Evolutionary conservation across 1,140 invertebrate genomes (phyloP).

Genomic region (Lepeophtheirus salmonis): DNA sequence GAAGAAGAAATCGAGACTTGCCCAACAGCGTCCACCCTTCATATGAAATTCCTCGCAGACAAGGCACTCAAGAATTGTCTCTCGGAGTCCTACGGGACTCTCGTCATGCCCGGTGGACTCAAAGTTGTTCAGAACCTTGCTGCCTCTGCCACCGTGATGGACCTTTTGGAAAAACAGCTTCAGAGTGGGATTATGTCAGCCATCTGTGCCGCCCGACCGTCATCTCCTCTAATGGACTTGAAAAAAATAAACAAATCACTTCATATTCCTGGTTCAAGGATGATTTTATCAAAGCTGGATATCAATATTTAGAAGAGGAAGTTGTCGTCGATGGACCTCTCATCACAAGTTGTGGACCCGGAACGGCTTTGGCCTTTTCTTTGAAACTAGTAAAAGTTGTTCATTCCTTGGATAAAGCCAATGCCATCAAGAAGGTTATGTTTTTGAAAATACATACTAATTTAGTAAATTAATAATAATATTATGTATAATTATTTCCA

Average conservation of each 20-base stretch:
- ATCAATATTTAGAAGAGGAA: constrained; percentile 42
- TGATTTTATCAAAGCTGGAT: constrained; percentile 40
- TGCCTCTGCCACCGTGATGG: constrained; percentile 9
- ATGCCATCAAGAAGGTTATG: constrained; percentile 50
- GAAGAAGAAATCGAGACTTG: too few species aligned
- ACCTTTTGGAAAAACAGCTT: constrained; percentile 33
- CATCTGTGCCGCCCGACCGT: constrained; percentile 41
- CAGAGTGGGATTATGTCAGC: constrained; percentile 31
- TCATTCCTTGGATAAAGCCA: constrained; percentile 46
- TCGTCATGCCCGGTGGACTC: constrained; percentile 63
- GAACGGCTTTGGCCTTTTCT: constrained; percentile 79
- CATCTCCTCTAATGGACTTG: constrained; percentile 60
- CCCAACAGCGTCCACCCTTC: constrained; percentile 55
- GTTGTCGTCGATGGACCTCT: constrained; percentile 70
- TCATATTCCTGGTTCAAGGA: constrained; percentile 70
- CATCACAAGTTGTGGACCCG: constrained; percentile 81
- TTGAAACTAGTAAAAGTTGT: constrained; percentile 61
- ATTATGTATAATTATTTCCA: too few species aligned
- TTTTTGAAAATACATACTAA: constrained; percentile 32
- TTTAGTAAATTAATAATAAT: too few species aligned
- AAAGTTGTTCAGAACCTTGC: constrained; percentile 59
- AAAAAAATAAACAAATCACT: constrained; percentile 55
- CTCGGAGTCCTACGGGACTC: constrained; percentile 43
- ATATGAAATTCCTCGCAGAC: constrained; percentile 63
- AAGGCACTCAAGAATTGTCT: constrained; percentile 31